Percentiles rank a stretch among this genome's conserved stretches.
phyloP scores from a whole-genome alignment of 2,888 invertebrate species.

The Alcis repandata region DNA sequence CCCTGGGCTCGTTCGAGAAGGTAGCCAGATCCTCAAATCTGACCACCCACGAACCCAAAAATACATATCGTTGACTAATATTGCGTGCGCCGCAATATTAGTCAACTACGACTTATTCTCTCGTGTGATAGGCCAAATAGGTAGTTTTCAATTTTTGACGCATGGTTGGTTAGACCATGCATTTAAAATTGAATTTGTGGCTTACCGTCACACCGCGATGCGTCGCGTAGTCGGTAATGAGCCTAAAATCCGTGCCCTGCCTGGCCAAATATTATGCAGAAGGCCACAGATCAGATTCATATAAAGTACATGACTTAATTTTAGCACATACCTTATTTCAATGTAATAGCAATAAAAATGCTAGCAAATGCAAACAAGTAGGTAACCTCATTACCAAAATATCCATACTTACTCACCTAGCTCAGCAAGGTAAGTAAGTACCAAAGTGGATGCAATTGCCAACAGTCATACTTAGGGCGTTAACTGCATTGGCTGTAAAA shows the following conservation, averaged over 20 bases:
- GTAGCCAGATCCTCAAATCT: too few species aligned
- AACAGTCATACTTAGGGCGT: background rate
- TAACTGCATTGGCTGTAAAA: constrained; percentile 5
- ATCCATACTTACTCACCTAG: constrained; percentile 9
- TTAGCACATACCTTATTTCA: background rate
- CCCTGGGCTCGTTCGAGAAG: too few species aligned
- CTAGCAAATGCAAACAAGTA: constrained; percentile 6
- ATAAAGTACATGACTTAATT: background rate
- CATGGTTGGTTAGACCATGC: too few species aligned
- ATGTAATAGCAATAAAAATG: constrained; percentile 8
- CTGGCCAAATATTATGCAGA: background rate
- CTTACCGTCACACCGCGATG: too few species aligned
- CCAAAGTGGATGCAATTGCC: constrained; percentile 4
- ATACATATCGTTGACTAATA: too few species aligned
- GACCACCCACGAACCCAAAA: too few species aligned
- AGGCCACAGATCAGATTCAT: constrained; percentile 3
- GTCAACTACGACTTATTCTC: too few species aligned
- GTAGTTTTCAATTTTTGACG: background rate
- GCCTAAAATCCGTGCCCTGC: too few species aligned
- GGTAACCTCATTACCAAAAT: constrained; percentile 8
- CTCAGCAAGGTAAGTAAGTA: background rate
- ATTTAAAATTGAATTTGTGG: too few species aligned
- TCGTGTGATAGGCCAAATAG: too few species aligned
- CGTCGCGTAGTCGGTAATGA: background rate
- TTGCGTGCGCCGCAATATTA: too few species aligned